Percentiles rank a stretch among this genome's conserved stretches.
Evolutionary conservation across 1,140 invertebrate species (phyloP).

Genomic region (Psilanteris sp.): DNA sequence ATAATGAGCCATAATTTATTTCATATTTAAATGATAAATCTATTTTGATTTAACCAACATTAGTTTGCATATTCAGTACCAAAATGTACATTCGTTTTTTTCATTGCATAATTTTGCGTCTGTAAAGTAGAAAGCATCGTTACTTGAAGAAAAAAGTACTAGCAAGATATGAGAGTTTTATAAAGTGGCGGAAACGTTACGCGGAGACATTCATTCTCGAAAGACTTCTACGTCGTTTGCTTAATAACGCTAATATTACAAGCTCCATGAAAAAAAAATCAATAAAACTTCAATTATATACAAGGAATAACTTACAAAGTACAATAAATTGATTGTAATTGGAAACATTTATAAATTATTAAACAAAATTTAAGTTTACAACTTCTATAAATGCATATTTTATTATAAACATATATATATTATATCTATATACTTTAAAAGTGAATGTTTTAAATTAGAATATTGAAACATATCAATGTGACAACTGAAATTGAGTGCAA

Average conservation of each 20-base stretch:
- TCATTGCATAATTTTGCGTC: slow-evolving; percentile 37
- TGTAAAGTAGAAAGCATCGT: slow-evolving; percentile 51
- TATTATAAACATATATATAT: too few species aligned
- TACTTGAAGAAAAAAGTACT: slow-evolving; percentile 50
- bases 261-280: slow-evolving; percentile 16
- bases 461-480: too few species aligned
- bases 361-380: too few species aligned
- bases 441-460: too few species aligned
- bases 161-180: slow-evolving; percentile 48
- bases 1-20: too few species aligned
- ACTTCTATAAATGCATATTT: too few species aligned
- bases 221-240: slow-evolving; percentile 45
- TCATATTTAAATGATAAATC: slow-evolving; percentile 19
- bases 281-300: slow-evolving; percentile 16
- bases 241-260: slow-evolving; percentile 43
- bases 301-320: background rate
- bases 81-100: slow-evolving; percentile 18
- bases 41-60: slow-evolving; percentile 19
- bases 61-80: slow-evolving; percentile 25
- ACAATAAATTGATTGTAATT: background rate
- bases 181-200: slow-evolving; percentile 53
- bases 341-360: background rate
- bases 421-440: too few species aligned
- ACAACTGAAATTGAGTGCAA: too few species aligned
- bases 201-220: slow-evolving; percentile 43